phyloP scores from a whole-genome alignment of 92 coral and sea anemone species.

The Phenganax subtilis region DNA sequence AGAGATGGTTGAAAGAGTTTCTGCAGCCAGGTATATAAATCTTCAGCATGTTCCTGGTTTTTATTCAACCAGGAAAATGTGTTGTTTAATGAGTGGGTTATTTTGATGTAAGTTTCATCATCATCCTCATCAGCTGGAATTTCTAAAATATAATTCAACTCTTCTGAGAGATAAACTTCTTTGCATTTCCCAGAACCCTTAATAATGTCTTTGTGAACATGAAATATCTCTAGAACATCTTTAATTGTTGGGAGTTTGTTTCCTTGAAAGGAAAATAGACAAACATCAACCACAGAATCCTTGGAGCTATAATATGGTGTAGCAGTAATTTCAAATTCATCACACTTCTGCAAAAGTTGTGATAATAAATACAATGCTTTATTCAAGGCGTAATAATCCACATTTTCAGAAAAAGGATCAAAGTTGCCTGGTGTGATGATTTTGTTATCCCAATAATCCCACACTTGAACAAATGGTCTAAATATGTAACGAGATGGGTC shows the following conservation, averaged over 20 bases:
- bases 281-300: background rate
- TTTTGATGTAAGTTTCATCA: background rate
- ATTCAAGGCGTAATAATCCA: background rate
- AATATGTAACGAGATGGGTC: conserved; percentile 3
- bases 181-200: background rate
- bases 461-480: background rate
- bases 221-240: conserved; percentile 5
- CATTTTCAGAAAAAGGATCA: background rate
- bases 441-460: background rate
- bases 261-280: background rate
- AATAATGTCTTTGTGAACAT: background rate
- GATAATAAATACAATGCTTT: background rate
- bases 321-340: background rate
- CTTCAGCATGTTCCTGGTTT: background rate
- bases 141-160: background rate
- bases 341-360: background rate
- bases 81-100: background rate
- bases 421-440: background rate
- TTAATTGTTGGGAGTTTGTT: background rate
- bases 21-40: background rate
- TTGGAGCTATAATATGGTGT: background rate
- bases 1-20: conserved; percentile 1
- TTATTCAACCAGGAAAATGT: background rate
- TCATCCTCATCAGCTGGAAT: background rate
- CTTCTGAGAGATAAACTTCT: background rate